phyloP scores from a whole-genome alignment of 2,113 vertebrate species.

The Pionites leucogaster region DNA sequence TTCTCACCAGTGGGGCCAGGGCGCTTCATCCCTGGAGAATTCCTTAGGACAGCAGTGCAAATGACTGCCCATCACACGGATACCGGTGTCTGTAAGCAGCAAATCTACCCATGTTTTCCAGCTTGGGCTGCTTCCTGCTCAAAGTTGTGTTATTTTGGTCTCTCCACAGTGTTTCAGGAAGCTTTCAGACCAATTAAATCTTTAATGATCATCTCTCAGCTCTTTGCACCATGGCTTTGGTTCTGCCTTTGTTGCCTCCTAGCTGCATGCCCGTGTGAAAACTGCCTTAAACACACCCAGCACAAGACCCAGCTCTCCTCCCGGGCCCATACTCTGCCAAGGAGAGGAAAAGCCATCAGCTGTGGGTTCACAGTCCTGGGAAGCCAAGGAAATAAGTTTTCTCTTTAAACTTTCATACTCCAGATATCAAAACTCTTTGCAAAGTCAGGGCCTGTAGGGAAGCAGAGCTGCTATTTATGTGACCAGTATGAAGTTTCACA shows the following conservation, averaged over 20 bases:
- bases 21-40: neutral
- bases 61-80: rapidly evolving
- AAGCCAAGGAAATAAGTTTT: neutral
- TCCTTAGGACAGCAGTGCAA: neutral
- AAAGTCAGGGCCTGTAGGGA: neutral
- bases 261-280: neutral
- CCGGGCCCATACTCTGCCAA: neutral
- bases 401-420: slow-evolving; percentile 24
- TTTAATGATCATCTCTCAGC: neutral
- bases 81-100: rapidly evolving
- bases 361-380: neutral
- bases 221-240: neutral
- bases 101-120: neutral
- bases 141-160: neutral
- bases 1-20: neutral
- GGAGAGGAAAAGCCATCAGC: neutral
- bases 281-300: neutral
- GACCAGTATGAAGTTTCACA: slow-evolving; percentile 64
- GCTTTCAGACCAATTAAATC: slow-evolving; percentile 20
- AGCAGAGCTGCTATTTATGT: slow-evolving; percentile 55
- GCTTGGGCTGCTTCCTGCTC: neutral
- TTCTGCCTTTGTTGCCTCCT: neutral
- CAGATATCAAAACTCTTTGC: slow-evolving; percentile 37
- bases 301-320: neutral
- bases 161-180: neutral